phyloP scores from a whole-genome alignment of 2,113 vertebrate species.

The Hydrolagus affinis region DNA sequence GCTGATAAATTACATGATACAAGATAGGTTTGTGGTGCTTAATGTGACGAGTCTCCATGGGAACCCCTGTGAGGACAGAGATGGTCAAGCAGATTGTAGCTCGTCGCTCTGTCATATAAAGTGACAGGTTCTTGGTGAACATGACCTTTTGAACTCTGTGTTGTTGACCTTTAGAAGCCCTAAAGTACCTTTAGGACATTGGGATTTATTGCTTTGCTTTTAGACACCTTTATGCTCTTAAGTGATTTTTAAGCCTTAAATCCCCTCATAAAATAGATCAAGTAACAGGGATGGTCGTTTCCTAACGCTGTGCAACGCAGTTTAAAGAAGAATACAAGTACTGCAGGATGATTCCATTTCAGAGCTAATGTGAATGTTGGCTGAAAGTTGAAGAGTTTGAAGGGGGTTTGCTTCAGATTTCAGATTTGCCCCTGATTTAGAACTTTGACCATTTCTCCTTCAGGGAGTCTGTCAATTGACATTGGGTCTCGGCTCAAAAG shows the following conservation, averaged over 20 bases:
- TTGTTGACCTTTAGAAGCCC: constrained; percentile 13
- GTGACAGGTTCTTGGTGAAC: constrained; percentile 32
- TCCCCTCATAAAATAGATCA: background rate
- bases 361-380: background rate
- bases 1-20: constrained; percentile 46
- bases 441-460: background rate
- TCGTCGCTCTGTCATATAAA: constrained; percentile 35
- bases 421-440: background rate
- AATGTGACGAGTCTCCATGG: constrained; percentile 34
- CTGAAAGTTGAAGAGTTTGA: background rate
- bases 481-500: no score
- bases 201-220: constrained; percentile 26
- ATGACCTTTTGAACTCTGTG: constrained; percentile 32
- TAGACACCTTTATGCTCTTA: background rate
- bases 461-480: no score
- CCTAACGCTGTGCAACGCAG: background rate
- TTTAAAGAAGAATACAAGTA: background rate
- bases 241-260: background rate
- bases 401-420: background rate
- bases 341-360: background rate
- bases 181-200: constrained; percentile 37
- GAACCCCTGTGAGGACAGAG: constrained; percentile 38
- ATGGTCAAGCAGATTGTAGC: constrained; percentile 44
- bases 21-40: constrained; percentile 28
- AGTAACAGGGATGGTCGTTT: background rate